These are phyloP conservation scores for Chamaea fasciata DNA, from an alignment of 2,113 vertebrate species.

Conservation along the genomic window DNA sequence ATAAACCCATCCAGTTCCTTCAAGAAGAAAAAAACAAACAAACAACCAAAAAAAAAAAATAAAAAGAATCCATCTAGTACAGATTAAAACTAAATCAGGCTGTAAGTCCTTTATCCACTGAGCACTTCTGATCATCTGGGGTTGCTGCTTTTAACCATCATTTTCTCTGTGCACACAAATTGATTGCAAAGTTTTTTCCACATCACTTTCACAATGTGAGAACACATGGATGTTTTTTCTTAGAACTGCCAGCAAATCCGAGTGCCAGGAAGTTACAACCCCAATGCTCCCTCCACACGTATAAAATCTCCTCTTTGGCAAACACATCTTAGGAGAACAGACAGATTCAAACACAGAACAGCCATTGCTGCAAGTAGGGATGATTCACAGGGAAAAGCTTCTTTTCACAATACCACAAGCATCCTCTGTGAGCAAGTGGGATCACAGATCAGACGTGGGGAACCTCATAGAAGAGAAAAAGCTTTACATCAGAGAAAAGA, in stretches of 20 bases:
- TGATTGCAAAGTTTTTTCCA: constrained; percentile 18
- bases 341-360: not conserved
- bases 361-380: not conserved
- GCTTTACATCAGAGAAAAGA: constrained; percentile 2
- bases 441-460: not conserved
- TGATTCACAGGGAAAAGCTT: constrained; percentile 5
- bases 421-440: not conserved
- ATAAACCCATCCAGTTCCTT: not conserved
- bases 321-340: not conserved
- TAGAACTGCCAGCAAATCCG: not conserved
- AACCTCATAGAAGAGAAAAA: not conserved
- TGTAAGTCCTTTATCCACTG: not conserved
- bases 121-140: not conserved
- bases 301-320: constrained; percentile 40
- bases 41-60: too few relatives aligned
- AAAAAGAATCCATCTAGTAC: not conserved
- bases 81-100: not conserved
- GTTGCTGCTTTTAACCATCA: not conserved
- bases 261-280: constrained; percentile 21
- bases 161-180: not conserved
- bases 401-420: not conserved
- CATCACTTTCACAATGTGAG: not conserved
- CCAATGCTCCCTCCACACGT: not conserved
- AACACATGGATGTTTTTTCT: not conserved
- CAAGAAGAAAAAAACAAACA: not conserved